phyloP scores from a whole-genome alignment of 2,113 vertebrate genomes.

The Sialia sialis region DNA sequence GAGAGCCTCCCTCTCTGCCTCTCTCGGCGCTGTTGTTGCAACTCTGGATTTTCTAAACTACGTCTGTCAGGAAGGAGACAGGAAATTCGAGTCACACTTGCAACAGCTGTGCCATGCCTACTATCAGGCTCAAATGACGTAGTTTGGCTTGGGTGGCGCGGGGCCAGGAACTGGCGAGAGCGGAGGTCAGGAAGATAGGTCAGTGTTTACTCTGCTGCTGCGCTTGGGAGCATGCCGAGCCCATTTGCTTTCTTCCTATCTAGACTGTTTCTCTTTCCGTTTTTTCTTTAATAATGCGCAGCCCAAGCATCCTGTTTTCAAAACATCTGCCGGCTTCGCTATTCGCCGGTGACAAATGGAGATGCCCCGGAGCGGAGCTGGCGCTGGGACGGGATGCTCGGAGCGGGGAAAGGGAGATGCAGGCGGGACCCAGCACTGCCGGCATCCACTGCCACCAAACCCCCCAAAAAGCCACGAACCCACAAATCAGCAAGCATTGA shows the following conservation, averaged over 20 bases:
- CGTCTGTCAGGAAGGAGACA: slow-evolving; percentile 92
- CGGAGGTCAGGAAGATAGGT: slow-evolving; percentile 78
- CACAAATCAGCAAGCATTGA: fast-evolving
- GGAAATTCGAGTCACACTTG: slow-evolving; percentile 91
- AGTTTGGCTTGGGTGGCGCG: slow-evolving; percentile 69
- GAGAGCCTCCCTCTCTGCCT: background rate
- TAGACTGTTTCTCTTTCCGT: slow-evolving; percentile 75
- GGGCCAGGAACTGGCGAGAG: slow-evolving; percentile 74
- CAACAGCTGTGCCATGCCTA: slow-evolving; percentile 78
- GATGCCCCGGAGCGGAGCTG: background rate
- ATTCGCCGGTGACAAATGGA: background rate
- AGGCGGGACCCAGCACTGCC: background rate
- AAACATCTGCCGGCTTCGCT: slow-evolving; percentile 67
- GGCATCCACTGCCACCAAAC: background rate
- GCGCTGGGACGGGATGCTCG: background rate
- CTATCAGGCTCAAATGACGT: slow-evolving; percentile 79
- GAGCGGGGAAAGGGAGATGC: background rate
- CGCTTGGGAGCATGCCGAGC: slow-evolving; percentile 63
- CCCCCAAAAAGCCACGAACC: background rate
- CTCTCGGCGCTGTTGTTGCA: slow-evolving; percentile 71
- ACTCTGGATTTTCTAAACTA: slow-evolving; percentile 83
- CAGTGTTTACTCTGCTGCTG: slow-evolving; percentile 68
- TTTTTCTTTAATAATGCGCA: slow-evolving; percentile 60
- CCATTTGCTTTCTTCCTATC: slow-evolving; percentile 73
- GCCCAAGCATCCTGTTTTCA: slow-evolving; percentile 82